These are phyloP conservation scores for Macquaria australasica DNA, from an alignment of 2,113 vertebrate genomes.

Conservation along the genomic window DNA sequence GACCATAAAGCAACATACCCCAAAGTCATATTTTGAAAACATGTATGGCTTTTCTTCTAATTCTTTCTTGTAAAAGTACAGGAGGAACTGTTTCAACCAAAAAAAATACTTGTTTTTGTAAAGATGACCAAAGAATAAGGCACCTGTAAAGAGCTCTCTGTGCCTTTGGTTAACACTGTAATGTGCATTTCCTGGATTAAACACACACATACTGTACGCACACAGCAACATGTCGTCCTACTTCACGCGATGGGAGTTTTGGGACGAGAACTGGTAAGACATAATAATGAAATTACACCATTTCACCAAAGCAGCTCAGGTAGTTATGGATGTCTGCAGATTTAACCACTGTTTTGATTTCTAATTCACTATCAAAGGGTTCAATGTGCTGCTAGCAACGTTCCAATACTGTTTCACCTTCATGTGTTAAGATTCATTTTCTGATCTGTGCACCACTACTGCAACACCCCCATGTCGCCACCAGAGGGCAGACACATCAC, in stretches of 20 bases:
- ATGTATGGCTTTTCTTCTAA: slow-evolving; percentile 63
- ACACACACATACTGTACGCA: slow-evolving; percentile 5
- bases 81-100: slow-evolving; percentile 10
- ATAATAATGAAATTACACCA: not conserved
- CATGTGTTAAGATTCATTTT: not conserved
- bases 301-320: slow-evolving; percentile 9
- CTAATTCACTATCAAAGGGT: not conserved
- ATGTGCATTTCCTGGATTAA: slow-evolving; percentile 22
- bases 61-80: not conserved
- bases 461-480: not conserved
- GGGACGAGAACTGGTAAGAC: not conserved
- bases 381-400: not conserved
- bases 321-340: not conserved
- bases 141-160: slow-evolving; percentile 61
- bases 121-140: slow-evolving; percentile 63
- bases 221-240: not conserved
- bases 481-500: slow-evolving; percentile 46
- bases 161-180: slow-evolving; percentile 71
- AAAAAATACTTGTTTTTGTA: not conserved
- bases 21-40: not conserved
- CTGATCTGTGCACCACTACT: not conserved
- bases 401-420: not conserved
- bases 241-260: too few relatives aligned
- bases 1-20: slow-evolving; percentile 1
- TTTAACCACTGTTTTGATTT: not conserved